A percentile compares a stretch with the other conserved stretches of the same genome.
These are phyloP conservation scores for Crenichthys baileyi DNA, from an alignment of 2,797 vertebrate genomes.

Conservation along the genomic window DNA sequence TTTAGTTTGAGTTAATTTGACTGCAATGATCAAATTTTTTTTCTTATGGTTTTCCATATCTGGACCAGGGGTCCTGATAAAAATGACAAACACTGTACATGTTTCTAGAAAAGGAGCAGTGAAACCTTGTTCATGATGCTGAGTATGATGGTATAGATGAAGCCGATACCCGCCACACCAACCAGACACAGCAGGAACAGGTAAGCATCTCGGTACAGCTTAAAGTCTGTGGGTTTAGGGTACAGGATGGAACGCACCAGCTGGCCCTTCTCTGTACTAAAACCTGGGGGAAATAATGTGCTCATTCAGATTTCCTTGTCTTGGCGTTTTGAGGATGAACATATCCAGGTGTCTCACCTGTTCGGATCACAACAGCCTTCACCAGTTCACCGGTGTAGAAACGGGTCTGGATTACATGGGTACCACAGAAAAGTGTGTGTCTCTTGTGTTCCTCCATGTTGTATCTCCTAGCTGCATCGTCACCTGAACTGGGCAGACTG, in stretches of 20 bases:
- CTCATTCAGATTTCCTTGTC: neutral
- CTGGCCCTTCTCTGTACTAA: constrained; percentile 94
- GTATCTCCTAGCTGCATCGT: constrained; percentile 78
- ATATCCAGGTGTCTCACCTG: constrained; percentile 78
- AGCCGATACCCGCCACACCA: constrained; percentile 90
- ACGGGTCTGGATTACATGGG: constrained; percentile 93
- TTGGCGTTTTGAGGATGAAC: neutral
- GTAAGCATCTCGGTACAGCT: constrained; percentile 95
- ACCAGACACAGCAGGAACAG: constrained; percentile 94
- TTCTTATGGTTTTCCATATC: neutral
- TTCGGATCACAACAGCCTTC: constrained; percentile 92
- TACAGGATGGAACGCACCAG: constrained; percentile 95
- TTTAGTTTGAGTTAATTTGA: neutral
- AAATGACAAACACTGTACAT: neutral
- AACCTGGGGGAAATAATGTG: constrained; percentile 78
- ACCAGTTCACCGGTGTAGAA: constrained; percentile 93
- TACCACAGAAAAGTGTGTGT: constrained; percentile 96
- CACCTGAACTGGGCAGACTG: constrained; percentile 87
- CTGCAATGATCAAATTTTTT: neutral
- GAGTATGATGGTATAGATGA: constrained; percentile 91
- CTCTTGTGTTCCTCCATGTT: constrained; percentile 88
- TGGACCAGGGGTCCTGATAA: neutral
- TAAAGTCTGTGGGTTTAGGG: constrained; percentile 97
- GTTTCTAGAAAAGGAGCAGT: neutral
- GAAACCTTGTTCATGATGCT: constrained; percentile 89